These are phyloP conservation scores for Tyto alba DNA, from an alignment of 2,113 vertebrate genomes.

Conservation along the genomic window DNA sequence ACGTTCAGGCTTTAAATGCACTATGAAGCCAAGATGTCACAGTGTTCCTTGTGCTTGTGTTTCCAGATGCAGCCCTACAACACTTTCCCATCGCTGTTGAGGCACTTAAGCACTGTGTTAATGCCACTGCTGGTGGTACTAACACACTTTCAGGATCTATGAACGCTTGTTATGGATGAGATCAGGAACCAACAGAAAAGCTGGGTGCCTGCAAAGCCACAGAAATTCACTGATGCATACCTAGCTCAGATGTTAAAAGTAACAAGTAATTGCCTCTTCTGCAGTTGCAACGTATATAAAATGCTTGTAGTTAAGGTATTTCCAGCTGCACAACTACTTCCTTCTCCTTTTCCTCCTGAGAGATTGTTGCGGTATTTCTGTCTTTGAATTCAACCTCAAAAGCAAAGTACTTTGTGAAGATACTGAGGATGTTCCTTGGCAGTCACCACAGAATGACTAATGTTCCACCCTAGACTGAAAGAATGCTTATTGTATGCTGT, in stretches of 20 bases:
- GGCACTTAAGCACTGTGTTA: not conserved
- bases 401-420: not conserved
- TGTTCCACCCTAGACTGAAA: not conserved
- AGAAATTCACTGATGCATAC: constrained; percentile 21
- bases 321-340: not conserved
- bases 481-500: not conserved
- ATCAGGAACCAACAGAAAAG: not conserved
- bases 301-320: not conserved
- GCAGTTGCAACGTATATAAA: not conserved
- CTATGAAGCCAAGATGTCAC: not conserved
- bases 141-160: not conserved
- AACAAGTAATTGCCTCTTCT: not conserved
- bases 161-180: not conserved
- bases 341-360: not conserved
- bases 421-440: not conserved
- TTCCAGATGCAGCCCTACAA: not conserved
- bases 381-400: not conserved
- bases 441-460: not conserved
- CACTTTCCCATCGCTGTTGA: not conserved
- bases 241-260: constrained; percentile 27
- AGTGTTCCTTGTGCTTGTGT: not conserved
- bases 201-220: not conserved
- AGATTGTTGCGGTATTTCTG: not conserved
- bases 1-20: not conserved
- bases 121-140: not conserved